Percentiles rank a stretch among this genome's conserved stretches.
Conservation (phyloP, 1,140 invertebrate genomes). For the Pomacea maculata region DNA sequence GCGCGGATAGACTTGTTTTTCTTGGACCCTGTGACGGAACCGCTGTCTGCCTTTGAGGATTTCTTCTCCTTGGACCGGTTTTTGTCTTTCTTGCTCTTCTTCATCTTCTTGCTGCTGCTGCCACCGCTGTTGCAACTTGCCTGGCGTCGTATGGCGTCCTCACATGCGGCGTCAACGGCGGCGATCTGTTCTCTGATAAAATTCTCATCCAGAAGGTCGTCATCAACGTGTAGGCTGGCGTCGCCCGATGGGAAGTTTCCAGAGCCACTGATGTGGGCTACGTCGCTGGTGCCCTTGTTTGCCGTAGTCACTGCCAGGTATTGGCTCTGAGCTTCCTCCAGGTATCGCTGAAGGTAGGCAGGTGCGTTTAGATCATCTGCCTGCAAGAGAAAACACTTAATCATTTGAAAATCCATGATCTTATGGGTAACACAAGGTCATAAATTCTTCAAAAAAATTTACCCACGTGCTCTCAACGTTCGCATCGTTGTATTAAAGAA, state of each 20-base stretch:
- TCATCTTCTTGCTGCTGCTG: neutral
- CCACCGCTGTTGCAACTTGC: neutral
- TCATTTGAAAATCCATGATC: too few species aligned
- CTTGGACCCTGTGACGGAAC: neutral
- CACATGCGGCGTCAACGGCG: neutral
- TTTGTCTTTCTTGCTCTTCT: neutral
- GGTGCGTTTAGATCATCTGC: constrained; percentile 9
- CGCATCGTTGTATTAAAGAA: too few species aligned
- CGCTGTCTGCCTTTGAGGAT: neutral
- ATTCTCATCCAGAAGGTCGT: constrained; percentile 1
- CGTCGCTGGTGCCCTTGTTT: neutral
- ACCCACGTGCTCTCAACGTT: too few species aligned
- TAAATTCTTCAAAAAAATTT: too few species aligned
- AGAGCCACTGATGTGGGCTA: neutral
- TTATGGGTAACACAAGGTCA: too few species aligned
- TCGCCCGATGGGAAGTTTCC: neutral
- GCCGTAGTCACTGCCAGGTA: neutral
- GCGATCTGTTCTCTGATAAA: neutral
- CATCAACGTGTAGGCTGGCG: neutral
- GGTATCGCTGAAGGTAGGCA: constrained; percentile 13
- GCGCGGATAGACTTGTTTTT: neutral
- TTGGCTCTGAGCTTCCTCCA: constrained; percentile 6
- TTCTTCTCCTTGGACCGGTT: neutral
- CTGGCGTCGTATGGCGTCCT: neutral
- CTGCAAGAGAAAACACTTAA: neutral